These are phyloP conservation scores for Gephyroberyx darwinii DNA, from an alignment of 2,797 vertebrate genomes.

Conservation along the genomic window DNA sequence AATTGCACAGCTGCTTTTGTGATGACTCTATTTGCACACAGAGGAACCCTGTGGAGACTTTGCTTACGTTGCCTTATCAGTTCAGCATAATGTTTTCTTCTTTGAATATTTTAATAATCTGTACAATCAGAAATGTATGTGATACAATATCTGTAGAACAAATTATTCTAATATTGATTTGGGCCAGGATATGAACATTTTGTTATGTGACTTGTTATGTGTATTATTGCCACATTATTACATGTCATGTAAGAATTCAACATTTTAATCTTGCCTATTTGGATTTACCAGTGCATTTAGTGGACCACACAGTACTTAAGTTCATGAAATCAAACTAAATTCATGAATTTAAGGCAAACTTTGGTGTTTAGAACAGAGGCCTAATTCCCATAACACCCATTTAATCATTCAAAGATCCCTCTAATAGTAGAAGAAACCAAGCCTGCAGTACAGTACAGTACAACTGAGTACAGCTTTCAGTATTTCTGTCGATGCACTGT, in stretches of 20 bases:
- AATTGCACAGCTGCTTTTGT: conserved; percentile 56
- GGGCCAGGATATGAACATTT: conserved; percentile 5
- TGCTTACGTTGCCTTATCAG: conserved; percentile 32
- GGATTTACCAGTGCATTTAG: neutral
- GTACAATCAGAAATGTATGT: neutral
- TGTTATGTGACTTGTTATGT: neutral
- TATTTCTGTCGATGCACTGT: too few relatives aligned
- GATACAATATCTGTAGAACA: neutral
- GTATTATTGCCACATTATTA: neutral
- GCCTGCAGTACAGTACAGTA: too few relatives aligned
- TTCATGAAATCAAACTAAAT: too few relatives aligned
- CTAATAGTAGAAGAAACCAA: too few relatives aligned
- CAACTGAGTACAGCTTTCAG: too few relatives aligned
- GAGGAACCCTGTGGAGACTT: conserved; percentile 26
- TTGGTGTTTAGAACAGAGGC: too few relatives aligned
- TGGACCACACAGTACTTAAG: too few relatives aligned
- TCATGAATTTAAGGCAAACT: too few relatives aligned
- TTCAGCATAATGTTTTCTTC: conserved; percentile 18
- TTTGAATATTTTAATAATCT: conserved; percentile 21
- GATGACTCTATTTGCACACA: conserved; percentile 42
- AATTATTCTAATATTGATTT: conserved; percentile 6
- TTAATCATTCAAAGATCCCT: too few relatives aligned
- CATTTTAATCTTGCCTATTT: neutral
- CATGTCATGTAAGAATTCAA: neutral
- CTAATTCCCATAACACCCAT: too few relatives aligned